A percentile compares a stretch with the other conserved stretches of the same genome.
phyloP scores from a whole-genome alignment of 2,888 invertebrate species.

The Acrobeloides nanus region DNA sequence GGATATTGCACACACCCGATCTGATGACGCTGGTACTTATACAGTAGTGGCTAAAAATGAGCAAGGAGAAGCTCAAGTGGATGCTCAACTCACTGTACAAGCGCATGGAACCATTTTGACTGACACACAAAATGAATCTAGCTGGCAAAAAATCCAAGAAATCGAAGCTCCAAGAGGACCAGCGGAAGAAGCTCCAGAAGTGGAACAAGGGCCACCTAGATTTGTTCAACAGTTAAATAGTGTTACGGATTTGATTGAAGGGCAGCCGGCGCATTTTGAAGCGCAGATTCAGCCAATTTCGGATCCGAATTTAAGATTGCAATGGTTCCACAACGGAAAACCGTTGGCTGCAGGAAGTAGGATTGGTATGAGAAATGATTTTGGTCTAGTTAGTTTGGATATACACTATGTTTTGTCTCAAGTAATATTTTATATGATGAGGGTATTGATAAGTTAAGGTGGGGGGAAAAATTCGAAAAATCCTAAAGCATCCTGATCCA shows the following conservation, averaged over 20 bases:
- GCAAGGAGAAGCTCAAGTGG: constrained; percentile 36
- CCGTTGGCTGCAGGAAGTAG: constrained; percentile 63
- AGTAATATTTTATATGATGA: constrained; percentile 65
- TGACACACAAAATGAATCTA: constrained; percentile 42
- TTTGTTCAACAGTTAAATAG: constrained; percentile 79
- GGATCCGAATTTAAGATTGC: constrained; percentile 85
- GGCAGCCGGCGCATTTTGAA: constrained; percentile 89
- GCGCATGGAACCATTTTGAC: constrained; percentile 61
- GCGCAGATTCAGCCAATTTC: constrained; percentile 74
- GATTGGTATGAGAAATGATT: constrained; percentile 66
- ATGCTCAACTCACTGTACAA: constrained; percentile 39
- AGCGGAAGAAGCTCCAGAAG: constrained; percentile 58
- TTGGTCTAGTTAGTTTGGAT: constrained; percentile 86
- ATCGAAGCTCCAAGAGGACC: constrained; percentile 65
- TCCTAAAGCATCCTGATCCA: too few relatives aligned
- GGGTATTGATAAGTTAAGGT: too few relatives aligned
- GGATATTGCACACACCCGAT: constrained; percentile 77
- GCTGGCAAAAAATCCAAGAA: constrained; percentile 60
- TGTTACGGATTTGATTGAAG: constrained; percentile 77
- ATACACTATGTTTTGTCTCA: constrained; percentile 77
- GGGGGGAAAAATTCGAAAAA: too few relatives aligned
- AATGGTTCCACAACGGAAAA: constrained; percentile 70
- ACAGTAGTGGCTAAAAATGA: constrained; percentile 42
- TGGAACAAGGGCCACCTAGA: constrained; percentile 65
- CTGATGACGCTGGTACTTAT: constrained; percentile 41